Evolutionary conservation across 64 coral and sea anemone genomes (phyloP).

Genomic region (Cladopsammia gracilis): DNA sequence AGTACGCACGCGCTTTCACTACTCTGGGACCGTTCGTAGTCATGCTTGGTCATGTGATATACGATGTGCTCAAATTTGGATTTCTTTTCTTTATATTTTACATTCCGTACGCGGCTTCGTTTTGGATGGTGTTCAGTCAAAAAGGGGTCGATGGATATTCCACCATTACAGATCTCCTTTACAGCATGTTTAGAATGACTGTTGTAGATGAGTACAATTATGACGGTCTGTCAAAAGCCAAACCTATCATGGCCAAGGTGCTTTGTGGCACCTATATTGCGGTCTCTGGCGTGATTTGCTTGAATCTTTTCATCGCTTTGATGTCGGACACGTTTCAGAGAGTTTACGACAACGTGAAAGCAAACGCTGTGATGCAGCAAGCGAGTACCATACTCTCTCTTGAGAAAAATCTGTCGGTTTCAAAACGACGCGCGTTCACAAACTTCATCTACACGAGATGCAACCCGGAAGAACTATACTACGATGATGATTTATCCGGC

Average conservation of each 20-base stretch:
- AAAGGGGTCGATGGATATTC: conserved; percentile 81
- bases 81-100: conserved; percentile 94
- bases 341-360: conserved; percentile 98
- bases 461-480: conserved; percentile 88
- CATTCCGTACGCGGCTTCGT: conserved; percentile 95
- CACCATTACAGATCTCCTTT: conserved; percentile 78
- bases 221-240: conserved; percentile 69
- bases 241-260: conserved; percentile 94
- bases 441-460: conserved; percentile 90
- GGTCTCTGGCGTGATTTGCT: conserved; percentile 85
- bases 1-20: conserved; percentile 89
- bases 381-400: conserved; percentile 79
- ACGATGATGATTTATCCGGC: conserved; percentile 81
- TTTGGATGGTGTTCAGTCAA: conserved; percentile 96
- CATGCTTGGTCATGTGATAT: conserved; percentile 91
- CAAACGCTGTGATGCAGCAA: conserved; percentile 97
- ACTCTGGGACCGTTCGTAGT: conserved; percentile 88
- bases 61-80: conserved; percentile 87
- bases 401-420: conserved; percentile 79
- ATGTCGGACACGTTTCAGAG: conserved; percentile 98
- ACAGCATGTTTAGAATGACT: conserved; percentile 95
- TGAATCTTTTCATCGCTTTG: conserved; percentile 96
- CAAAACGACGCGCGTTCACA: conserved; percentile 71
- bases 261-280: conserved; percentile 96
- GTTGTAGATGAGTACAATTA: conserved; percentile 98